These are phyloP conservation scores for Premnoplex brunnescens DNA, from an alignment of 2,797 vertebrate genomes.

Conservation along the genomic window DNA sequence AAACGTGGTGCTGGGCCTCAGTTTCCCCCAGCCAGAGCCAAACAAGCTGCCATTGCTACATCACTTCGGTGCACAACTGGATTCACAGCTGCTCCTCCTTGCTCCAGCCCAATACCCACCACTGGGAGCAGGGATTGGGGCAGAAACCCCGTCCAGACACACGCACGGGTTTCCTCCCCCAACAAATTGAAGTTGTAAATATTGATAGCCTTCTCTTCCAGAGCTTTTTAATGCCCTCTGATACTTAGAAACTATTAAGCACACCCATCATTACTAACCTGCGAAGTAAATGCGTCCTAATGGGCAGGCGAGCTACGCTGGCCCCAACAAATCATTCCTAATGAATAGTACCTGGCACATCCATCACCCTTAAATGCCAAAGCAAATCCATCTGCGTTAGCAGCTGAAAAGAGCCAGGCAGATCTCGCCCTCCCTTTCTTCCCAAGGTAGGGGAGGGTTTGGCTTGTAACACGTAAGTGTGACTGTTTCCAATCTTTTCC, in stretches of 20 bases:
- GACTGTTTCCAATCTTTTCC: conserved; percentile 51
- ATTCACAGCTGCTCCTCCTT: background rate
- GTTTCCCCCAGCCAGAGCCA: accelerated
- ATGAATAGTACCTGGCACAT: conserved; percentile 61
- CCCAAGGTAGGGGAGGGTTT: conserved; percentile 22
- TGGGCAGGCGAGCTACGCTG: conserved; percentile 41
- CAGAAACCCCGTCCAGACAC: background rate
- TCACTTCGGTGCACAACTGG: accelerated
- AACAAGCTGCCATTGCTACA: background rate
- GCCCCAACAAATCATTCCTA: conserved; percentile 58
- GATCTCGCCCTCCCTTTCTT: background rate
- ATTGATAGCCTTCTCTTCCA: conserved; percentile 8
- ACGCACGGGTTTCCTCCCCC: background rate
- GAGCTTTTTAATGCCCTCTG: background rate
- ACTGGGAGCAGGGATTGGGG: accelerated
- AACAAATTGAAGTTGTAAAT: conserved; percentile 54
- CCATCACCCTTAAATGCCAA: conserved; percentile 30
- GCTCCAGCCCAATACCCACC: background rate
- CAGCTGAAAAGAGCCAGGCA: conserved; percentile 52
- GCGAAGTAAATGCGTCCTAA: conserved; percentile 63
- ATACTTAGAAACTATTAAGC: conserved; percentile 59
- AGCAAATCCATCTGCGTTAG: conserved; percentile 47
- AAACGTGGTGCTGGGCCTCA: accelerated
- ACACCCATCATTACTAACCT: conserved; percentile 58
- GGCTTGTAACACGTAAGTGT: background rate